Base-by-base conservation (phyloP, 2,888 invertebrate species). In the Epirrhoe tristata region DNA sequence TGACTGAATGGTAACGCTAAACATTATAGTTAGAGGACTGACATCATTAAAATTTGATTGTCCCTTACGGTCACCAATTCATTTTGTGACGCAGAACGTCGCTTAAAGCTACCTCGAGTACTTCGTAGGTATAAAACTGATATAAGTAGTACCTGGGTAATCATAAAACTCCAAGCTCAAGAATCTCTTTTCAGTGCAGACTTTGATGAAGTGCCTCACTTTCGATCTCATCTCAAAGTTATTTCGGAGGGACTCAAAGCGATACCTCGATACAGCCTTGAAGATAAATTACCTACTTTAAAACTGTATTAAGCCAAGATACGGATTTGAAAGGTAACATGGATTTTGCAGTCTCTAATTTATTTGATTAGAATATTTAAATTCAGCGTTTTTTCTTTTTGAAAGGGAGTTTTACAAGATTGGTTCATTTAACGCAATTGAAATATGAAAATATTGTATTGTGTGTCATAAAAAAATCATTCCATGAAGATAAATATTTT, bases 181-280 rank as follows among this genome's bases (percentile, higher is more conserved):
- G 6, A 17, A 24, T 43, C 52, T 46, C 63, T 10, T 43, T 43
- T 43, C 12, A 6, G 1, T 58, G 36, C 48, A 54, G 58, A 39
- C 24, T 52, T 34, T 16, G 46, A 57, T 57, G 6, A 61, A 64
- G 59, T 59, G 55, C 50, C 56, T 39, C 54, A 17, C 34, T 50
- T 34, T 52, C 60, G 56, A 66, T 60, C 61, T 63, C 12, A 24
- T 31, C 14, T 61, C 57, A 56, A 61, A 51, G 58, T 53, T 64
- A 48, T 50, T 43, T 59, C 6, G 59, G 51, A 17, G 43, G 34
- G 46, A 34, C 57, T 46, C 50, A 7, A 58, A 58, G 48, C 59
- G 54, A 54, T 59, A 58, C 32, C 50, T 52, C 31, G 32, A 46
- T 59, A 55, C 55, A 43, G n/a, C 52, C 36, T 58, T 54, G 50